Evolutionary conservation across 35 echinoderm and acorn worm genomes (phyloP).

Genomic region (Heliocidaris erythrogramma): DNA sequence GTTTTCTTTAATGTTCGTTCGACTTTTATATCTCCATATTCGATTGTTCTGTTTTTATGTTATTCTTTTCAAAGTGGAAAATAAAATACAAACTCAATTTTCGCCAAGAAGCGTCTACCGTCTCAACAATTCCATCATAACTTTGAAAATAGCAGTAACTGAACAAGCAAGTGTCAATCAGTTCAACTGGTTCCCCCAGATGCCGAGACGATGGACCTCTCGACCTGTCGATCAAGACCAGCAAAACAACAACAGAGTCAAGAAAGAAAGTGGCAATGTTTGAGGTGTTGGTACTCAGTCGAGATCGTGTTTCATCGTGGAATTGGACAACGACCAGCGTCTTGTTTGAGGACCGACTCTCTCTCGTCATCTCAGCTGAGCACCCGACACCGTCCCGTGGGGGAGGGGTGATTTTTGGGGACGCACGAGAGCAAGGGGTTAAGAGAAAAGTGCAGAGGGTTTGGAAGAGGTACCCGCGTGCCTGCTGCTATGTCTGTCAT

Average conservation of each 20-base stretch:
- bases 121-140: too few species aligned
- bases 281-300: background rate
- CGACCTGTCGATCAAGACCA: slow-evolving; percentile 10
- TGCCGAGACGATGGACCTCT: background rate
- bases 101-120: background rate
- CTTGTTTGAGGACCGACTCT: slow-evolving; percentile 21
- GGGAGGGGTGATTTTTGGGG: background rate
- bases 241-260: background rate
- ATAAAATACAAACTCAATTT: too few species aligned
- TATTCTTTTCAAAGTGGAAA: too few species aligned
- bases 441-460: background rate
- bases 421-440: background rate
- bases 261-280: slow-evolving; percentile 11
- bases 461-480: background rate
- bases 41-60: too few species aligned
- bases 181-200: background rate
- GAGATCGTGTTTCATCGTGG: slow-evolving; percentile 25
- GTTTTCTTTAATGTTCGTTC: background rate
- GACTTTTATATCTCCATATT: background rate
- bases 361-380: slow-evolving; percentile 12
- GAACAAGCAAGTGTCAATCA: background rate
- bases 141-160: background rate
- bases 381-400: background rate
- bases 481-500: background rate
- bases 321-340: slow-evolving; percentile 19